A percentile compares a stretch with the other conserved stretches of the same genome.
Evolutionary conservation across 2,797 vertebrate genomes (phyloP).

Genomic region (Ammospiza maritima): DNA sequence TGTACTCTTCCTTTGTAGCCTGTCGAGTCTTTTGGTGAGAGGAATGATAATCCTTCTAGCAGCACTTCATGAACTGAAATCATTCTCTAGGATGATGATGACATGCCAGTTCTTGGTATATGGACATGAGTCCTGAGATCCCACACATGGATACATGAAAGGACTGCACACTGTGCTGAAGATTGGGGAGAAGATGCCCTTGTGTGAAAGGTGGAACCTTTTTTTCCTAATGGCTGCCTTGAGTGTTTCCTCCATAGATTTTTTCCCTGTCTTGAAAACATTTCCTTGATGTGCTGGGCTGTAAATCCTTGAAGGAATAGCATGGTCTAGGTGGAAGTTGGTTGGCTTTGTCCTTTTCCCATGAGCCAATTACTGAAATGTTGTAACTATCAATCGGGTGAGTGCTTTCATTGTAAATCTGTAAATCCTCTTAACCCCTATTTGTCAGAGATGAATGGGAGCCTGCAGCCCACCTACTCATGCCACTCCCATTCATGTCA

Average conservation of each 20-base stretch:
- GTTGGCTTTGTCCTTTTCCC: not conserved
- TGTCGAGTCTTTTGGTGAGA: fast-evolving
- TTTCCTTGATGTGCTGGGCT: not conserved
- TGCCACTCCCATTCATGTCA: not conserved
- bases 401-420: slow-evolving; percentile 6
- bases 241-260: not conserved
- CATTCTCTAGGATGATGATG: not conserved
- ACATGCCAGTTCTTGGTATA: not conserved
- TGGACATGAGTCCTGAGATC: not conserved
- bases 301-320: not conserved
- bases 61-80: not conserved
- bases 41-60: not conserved
- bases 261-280: not conserved
- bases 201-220: not conserved
- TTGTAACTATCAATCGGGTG: not conserved
- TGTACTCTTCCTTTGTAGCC: not conserved
- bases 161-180: not conserved
- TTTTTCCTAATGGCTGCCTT: not conserved
- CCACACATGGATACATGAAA: not conserved
- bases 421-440: not conserved
- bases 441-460: not conserved
- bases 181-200: not conserved
- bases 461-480: not conserved
- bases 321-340: not conserved
- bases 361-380: not conserved